Conservation (phyloP, 2,797 vertebrate genomes). For the Hydrophis major region DNA sequence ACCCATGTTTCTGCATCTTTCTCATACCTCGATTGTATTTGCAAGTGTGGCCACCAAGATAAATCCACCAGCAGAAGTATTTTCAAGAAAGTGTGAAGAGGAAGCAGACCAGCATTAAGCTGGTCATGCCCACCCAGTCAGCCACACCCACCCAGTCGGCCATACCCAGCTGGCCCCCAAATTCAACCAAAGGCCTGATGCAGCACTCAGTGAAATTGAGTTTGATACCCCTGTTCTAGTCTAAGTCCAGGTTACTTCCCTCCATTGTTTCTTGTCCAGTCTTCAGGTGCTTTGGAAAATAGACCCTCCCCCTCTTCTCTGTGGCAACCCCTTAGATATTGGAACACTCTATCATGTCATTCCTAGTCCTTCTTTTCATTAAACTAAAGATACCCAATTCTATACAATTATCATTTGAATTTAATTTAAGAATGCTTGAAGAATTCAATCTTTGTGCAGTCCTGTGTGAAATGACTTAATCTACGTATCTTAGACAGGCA, state of each 20-base stretch:
- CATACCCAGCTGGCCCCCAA: too few relatives aligned
- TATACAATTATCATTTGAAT: not conserved
- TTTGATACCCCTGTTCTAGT: too few relatives aligned
- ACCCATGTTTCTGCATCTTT: too few relatives aligned
- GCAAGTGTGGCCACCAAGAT: too few relatives aligned
- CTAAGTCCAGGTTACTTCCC: not conserved
- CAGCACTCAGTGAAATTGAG: too few relatives aligned
- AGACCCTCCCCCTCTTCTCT: not conserved
- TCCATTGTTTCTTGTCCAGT: not conserved
- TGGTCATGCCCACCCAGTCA: too few relatives aligned
- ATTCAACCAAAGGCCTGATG: too few relatives aligned
- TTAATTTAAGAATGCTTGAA: not conserved
- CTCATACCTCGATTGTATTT: too few relatives aligned
- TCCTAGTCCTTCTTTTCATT: not conserved
- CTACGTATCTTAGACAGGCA: not conserved
- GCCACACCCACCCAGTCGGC: too few relatives aligned
- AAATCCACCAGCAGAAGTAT: too few relatives aligned
- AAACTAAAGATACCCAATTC: not conserved
- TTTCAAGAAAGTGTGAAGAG: too few relatives aligned
- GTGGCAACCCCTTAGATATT: not conserved
- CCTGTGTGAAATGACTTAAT: not conserved
- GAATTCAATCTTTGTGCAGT: not conserved
- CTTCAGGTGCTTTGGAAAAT: not conserved
- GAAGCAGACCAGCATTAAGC: too few relatives aligned
- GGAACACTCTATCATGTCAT: not conserved